phyloP scores from a whole-genome alignment of 92 coral and sea anemone species.

The Epizoanthus ramosus region DNA sequence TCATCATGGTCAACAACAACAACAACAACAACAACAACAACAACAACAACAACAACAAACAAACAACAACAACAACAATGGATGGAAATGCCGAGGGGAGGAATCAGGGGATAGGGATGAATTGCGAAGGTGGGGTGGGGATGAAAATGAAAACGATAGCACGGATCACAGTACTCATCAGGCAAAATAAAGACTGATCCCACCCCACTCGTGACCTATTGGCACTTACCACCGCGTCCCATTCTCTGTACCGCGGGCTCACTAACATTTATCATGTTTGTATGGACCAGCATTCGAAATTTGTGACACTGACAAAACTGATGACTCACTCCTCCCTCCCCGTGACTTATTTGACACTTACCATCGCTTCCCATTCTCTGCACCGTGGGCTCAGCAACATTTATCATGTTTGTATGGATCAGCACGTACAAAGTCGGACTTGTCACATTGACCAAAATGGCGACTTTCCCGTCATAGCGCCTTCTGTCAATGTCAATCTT shows the following conservation, averaged over 20 bases:
- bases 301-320: neutral
- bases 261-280: neutral
- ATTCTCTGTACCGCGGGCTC: neutral
- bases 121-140: too few species aligned
- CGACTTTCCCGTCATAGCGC: constrained; percentile 55
- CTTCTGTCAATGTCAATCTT: constrained; percentile 56
- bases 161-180: too few species aligned
- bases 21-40: too few species aligned
- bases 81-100: too few species aligned
- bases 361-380: constrained; percentile 6
- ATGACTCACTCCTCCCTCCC: neutral
- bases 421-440: constrained; percentile 54
- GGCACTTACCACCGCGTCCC: too few species aligned
- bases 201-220: too few species aligned
- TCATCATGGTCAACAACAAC: too few species aligned
- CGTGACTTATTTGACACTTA: neutral
- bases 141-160: too few species aligned
- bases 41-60: too few species aligned
- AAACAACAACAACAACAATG: too few species aligned
- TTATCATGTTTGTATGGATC: constrained; percentile 51
- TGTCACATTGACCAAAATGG: constrained; percentile 53
- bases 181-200: too few species aligned
- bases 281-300: neutral
- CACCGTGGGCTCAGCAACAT: constrained; percentile 43
- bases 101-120: too few species aligned